Conservation (phyloP, 2,113 vertebrate genomes). For the Vulpes lagopus region DNA sequence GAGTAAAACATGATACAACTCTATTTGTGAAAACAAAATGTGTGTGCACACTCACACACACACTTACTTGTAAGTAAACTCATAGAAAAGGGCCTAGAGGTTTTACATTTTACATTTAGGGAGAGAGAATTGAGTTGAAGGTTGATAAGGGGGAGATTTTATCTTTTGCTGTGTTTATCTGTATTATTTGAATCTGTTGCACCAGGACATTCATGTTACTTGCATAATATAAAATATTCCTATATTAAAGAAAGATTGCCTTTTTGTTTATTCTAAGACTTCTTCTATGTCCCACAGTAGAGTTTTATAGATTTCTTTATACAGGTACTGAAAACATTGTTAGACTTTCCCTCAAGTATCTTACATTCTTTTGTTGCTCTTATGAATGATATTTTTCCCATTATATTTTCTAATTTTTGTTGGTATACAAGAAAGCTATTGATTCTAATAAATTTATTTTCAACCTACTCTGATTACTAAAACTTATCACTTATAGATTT, state of each 20-base stretch:
- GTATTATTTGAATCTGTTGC: background rate
- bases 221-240: background rate
- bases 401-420: constrained; percentile 15
- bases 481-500: background rate
- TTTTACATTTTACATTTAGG: background rate
- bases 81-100: background rate
- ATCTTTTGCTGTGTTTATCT: background rate
- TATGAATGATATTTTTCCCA: background rate
- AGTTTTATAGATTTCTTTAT: background rate
- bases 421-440: background rate
- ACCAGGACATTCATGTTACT: background rate
- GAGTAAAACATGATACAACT: too few species aligned
- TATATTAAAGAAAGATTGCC: background rate
- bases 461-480: background rate
- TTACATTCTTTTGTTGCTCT: background rate
- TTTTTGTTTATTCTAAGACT: background rate
- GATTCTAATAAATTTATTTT: constrained; percentile 6
- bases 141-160: background rate
- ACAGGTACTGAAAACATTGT: background rate
- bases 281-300: background rate
- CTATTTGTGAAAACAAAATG: background rate
- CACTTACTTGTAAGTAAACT: background rate
- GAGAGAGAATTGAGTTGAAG: background rate
- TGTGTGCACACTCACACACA: background rate
- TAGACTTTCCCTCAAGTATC: background rate